phyloP scores from a whole-genome alignment of 2,888 invertebrate species.

The Exephanes ischioxanthus region DNA sequence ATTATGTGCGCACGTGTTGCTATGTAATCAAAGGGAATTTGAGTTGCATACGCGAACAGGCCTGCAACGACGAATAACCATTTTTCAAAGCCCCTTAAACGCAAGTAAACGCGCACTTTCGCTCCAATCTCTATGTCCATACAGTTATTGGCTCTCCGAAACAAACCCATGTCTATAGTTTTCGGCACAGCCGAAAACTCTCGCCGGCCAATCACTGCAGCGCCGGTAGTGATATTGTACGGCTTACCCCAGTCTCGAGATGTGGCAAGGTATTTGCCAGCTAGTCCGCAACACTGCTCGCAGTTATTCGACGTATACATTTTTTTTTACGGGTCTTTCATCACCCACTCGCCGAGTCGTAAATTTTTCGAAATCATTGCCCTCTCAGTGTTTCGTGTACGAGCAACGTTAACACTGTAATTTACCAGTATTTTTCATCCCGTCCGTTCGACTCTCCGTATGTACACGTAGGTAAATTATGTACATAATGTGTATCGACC shows the following conservation, averaged over 20 bases:
- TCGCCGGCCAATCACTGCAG: slow-evolving; percentile 40
- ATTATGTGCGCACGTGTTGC: slow-evolving; percentile 16
- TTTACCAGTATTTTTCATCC: slow-evolving; percentile 78
- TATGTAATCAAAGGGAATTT: slow-evolving; percentile 43
- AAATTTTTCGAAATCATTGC: slow-evolving; percentile 77
- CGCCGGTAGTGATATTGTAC: neutral
- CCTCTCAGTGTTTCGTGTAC: slow-evolving; percentile 68
- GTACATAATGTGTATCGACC: slow-evolving; percentile 56
- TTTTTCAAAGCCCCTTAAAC: slow-evolving; percentile 32
- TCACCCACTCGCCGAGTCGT: slow-evolving; percentile 79
- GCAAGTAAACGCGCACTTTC: slow-evolving; percentile 42
- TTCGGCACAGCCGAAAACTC: slow-evolving; percentile 25
- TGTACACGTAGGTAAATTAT: slow-evolving; percentile 62
- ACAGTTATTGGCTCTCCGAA: slow-evolving; percentile 30
- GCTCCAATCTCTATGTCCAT: slow-evolving; percentile 12
- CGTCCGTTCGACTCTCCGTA: slow-evolving; percentile 62
- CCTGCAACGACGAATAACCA: slow-evolving; percentile 34
- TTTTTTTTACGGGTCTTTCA: slow-evolving; percentile 79
- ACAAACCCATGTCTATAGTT: neutral
- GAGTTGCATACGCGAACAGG: slow-evolving; percentile 9
- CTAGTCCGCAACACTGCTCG: slow-evolving; percentile 62
- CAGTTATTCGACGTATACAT: slow-evolving; percentile 60
- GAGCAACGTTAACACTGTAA: slow-evolving; percentile 79
- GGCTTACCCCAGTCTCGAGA: slow-evolving; percentile 46
- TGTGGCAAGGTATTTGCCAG: slow-evolving; percentile 65